Conservation (phyloP, 2,113 vertebrate species). For the Rhegmatorhina hoffmannsi region DNA sequence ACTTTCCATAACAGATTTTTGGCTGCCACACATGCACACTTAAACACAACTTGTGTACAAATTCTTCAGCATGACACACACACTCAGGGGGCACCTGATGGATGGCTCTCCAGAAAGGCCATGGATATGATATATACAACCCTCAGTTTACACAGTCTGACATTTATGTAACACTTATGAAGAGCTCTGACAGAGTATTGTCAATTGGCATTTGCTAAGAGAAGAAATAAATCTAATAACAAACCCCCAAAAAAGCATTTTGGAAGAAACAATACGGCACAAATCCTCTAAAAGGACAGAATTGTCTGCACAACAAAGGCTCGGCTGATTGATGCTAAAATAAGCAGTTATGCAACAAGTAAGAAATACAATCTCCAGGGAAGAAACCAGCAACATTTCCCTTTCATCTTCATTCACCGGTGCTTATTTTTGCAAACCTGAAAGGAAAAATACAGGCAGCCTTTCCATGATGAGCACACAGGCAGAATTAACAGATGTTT, state of each 20-base stretch:
- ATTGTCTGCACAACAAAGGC: conserved; percentile 69
- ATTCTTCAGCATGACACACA: accelerated
- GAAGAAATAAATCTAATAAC: conserved; percentile 74
- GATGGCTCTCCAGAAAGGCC: neutral
- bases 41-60: neutral
- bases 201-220: conserved; percentile 68
- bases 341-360: conserved; percentile 70
- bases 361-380: conserved; percentile 63
- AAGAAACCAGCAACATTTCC: conserved; percentile 39
- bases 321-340: conserved; percentile 71
- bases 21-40: neutral
- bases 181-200: conserved; percentile 66
- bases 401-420: conserved; percentile 53
- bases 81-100: neutral
- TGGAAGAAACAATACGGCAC: conserved; percentile 51
- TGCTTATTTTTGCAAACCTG: conserved; percentile 12
- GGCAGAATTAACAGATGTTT: neutral
- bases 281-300: conserved; percentile 59
- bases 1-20: neutral
- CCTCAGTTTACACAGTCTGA: conserved; percentile 51
- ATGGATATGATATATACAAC: neutral
- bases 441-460: neutral
- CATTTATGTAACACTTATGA: conserved; percentile 55
- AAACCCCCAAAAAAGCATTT: neutral
- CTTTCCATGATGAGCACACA: neutral